Conservation (phyloP, 2,113 vertebrate species). For the Chaenocephalus aceratus region DNA sequence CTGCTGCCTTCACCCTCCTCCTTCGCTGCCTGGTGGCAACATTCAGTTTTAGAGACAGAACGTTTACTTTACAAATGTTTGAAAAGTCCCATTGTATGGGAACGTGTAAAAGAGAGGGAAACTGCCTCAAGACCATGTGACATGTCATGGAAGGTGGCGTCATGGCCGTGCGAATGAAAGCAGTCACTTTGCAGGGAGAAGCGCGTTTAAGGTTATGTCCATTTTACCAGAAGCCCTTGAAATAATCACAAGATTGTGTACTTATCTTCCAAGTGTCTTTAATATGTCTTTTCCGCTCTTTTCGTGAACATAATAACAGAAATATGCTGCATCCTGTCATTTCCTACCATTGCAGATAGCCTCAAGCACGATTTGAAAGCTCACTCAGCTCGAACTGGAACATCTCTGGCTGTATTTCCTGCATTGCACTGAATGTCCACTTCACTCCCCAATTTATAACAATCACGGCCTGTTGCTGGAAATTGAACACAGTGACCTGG, state of each 20-base stretch:
- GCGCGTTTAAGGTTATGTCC: too few relatives aligned
- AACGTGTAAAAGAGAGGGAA: too few relatives aligned
- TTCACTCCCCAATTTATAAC: constrained; percentile 40
- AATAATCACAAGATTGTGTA: too few relatives aligned
- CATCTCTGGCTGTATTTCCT: constrained; percentile 39
- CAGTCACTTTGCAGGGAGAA: too few relatives aligned
- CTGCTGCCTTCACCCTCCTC: too few relatives aligned
- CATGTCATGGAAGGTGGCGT: too few relatives aligned
- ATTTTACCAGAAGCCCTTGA: too few relatives aligned
- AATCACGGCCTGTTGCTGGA: constrained; percentile 48
- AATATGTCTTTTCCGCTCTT: too few relatives aligned
- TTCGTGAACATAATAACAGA: too few relatives aligned
- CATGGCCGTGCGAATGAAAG: too few relatives aligned
- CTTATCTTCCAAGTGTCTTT: too few relatives aligned
- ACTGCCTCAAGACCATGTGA: too few relatives aligned
- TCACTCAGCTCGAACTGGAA: constrained; percentile 34
- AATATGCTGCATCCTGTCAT: not conserved
- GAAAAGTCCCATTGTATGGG: not conserved
- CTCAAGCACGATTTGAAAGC: constrained; percentile 43
- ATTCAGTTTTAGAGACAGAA: not conserved
- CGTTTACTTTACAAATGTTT: constrained; percentile 1
- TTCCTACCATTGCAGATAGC: not conserved
- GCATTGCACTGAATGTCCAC: constrained; percentile 44
- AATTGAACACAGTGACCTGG: constrained; percentile 64
- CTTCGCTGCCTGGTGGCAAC: not conserved